Conservation (phyloP, 2,113 vertebrate genomes). For the Sturnus vulgaris region DNA sequence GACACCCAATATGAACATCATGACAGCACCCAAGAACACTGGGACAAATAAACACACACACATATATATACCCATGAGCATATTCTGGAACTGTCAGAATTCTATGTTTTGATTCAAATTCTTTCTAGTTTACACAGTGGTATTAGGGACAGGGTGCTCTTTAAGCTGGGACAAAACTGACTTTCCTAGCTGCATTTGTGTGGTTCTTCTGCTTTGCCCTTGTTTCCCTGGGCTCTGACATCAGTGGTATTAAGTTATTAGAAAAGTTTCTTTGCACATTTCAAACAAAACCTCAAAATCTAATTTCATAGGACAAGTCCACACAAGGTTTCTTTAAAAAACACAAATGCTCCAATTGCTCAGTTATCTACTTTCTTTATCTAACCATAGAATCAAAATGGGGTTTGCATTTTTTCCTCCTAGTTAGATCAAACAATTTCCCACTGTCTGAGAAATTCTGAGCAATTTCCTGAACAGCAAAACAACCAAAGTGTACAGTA, state of each 20-base stretch:
- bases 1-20: not conserved
- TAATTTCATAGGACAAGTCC: not conserved
- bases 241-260: not conserved
- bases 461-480: not conserved
- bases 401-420: not conserved
- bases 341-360: not conserved
- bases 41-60: not conserved
- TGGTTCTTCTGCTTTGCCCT: not conserved
- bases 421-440: not conserved
- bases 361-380: not conserved
- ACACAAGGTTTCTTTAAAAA: not conserved
- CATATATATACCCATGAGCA: not conserved
- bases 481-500: not conserved
- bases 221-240: not conserved
- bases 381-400: not conserved
- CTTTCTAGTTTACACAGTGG: not conserved
- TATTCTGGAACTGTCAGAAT: not conserved
- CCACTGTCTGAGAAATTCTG: not conserved
- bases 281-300: not conserved
- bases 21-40: not conserved
- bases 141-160: not conserved
- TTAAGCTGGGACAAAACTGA: not conserved
- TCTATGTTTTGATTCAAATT: not conserved
- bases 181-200: not conserved
- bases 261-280: not conserved